A percentile compares a stretch with the other conserved stretches of the same genome.
phyloP scores from a whole-genome alignment of 2,888 invertebrate genomes.

The Drosophila paramelanica region DNA sequence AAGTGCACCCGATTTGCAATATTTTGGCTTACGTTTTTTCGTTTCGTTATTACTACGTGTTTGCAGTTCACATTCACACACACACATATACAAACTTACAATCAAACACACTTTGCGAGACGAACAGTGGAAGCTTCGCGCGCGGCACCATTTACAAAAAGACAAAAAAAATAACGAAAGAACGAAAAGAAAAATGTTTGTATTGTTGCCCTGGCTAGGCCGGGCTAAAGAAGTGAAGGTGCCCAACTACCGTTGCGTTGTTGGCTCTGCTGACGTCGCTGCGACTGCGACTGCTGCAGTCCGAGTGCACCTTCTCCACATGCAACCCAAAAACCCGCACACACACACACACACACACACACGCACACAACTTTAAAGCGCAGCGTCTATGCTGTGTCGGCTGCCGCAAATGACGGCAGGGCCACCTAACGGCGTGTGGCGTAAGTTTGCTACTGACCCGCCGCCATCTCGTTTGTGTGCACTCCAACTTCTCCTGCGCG shows the following conservation, averaged over 20 bases:
- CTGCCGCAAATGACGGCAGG: constrained; percentile 72
- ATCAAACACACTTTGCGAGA: constrained; percentile 6
- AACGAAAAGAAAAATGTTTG: constrained; percentile 22
- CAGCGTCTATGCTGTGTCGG: constrained; percentile 57
- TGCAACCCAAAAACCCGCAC: constrained; percentile 34
- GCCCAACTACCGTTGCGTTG: constrained; percentile 49
- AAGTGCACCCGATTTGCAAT: constrained; percentile 54
- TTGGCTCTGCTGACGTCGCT: constrained; percentile 51
- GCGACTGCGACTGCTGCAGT: constrained; percentile 50
- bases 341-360: constrained; percentile 3
- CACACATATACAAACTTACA: constrained; percentile 10
- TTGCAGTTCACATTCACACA: constrained; percentile 17
- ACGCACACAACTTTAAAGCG: constrained; percentile 7
- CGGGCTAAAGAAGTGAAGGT: constrained; percentile 15
- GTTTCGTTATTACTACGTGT: constrained; percentile 39
- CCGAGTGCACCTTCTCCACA: constrained; percentile 38
- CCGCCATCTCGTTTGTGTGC: constrained; percentile 52
- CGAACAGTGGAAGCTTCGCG: constrained; percentile 26
- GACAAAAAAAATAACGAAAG: constrained; percentile 21
- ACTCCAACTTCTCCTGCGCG: constrained; percentile 50
- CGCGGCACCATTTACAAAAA: constrained; percentile 43
- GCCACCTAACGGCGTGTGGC: constrained; percentile 83
- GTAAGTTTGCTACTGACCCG: constrained; percentile 82
- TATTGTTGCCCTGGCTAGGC: constrained; percentile 49
- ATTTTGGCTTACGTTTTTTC: constrained; percentile 42